Base-by-base conservation (phyloP, 2,888 invertebrate genomes). In the Tachina grossa region DNA sequence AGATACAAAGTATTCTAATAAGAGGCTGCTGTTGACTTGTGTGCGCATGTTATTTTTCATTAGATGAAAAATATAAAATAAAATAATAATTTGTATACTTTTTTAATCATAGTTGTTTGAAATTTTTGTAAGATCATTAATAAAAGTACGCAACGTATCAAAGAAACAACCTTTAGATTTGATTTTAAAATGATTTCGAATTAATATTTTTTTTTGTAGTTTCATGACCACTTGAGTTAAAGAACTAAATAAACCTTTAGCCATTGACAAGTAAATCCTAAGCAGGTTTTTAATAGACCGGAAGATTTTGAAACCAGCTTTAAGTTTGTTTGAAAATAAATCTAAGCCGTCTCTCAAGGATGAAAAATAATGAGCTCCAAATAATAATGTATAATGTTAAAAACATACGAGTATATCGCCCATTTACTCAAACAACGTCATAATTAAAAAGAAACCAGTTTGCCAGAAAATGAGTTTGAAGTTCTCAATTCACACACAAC, bases 251-350 rank as follows among this genome's bases (percentile, higher is more conserved):
- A 31, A 31, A 31, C 8, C 2, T 59, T 59, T 39, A 1, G 9
- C n/a, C n/a, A 31, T 14, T 9, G 4, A 14, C 8, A 22, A 66
- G 3, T n/a, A 66, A 16, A 61, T 65, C 9, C 47, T 19, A 63
- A 79, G 55, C 71, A 19, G 19, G 51, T 71, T 63, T 55, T 39
- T 65, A 79, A 55, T 71, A 16, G 19, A 71, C 71, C 71, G 78
- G 71, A 79, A 79, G 71, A 71, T 14, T 45, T 45, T 31, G 16
- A 69, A 78, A 61, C 57, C 41, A 10, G 76, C 13, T 68, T 69
- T 49, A 19, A 10, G 51, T 61, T 61, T 53, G 31, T 51, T 61
- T 53, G 51, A 31, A 68, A 68, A 69, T 49, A 68, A 77, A 49
- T 49, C 2, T 16, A 39, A 57, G 57, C 8, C 3, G 31, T 51